These are phyloP conservation scores for Ennomos quercinarius DNA, from an alignment of 2,888 invertebrate genomes.

Conservation along the genomic window DNA sequence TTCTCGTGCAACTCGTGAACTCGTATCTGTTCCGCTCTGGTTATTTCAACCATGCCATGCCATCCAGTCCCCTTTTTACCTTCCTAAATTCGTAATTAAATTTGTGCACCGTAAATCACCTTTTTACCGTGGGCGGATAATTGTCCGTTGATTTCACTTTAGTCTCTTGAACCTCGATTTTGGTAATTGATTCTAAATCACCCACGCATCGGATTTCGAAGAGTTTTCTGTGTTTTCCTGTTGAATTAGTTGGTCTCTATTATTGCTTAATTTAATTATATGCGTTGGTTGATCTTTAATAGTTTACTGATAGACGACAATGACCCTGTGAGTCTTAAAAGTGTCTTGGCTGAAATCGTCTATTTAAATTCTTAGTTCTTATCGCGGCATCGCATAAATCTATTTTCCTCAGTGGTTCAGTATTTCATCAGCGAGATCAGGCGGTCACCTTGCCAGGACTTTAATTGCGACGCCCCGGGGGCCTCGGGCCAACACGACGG, in stretches of 20 bases:
- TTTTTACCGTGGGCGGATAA: slow-evolving; percentile 41
- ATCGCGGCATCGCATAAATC: slow-evolving; percentile 38
- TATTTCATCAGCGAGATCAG: slow-evolving; percentile 58
- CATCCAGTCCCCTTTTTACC: slow-evolving; percentile 31
- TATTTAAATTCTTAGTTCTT: background rate
- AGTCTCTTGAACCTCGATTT: slow-evolving; percentile 40
- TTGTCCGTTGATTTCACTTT: slow-evolving; percentile 44
- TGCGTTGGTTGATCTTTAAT: slow-evolving; percentile 8
- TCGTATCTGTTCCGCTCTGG: slow-evolving; percentile 9
- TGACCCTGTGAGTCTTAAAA: background rate
- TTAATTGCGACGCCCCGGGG: slow-evolving; percentile 79
- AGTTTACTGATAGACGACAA: background rate
- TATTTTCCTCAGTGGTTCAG: slow-evolving; percentile 34
- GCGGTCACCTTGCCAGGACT: slow-evolving; percentile 67
- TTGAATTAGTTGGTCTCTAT: slow-evolving; percentile 12
- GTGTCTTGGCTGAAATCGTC: too few relatives aligned
- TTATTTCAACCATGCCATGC: slow-evolving; percentile 25
- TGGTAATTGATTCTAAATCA: slow-evolving; percentile 40
- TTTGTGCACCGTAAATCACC: slow-evolving; percentile 43
- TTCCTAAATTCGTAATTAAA: slow-evolving; percentile 39
- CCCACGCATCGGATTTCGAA: slow-evolving; percentile 33
- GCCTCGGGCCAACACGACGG: slow-evolving; percentile 71
- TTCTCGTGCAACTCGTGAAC: too few relatives aligned
- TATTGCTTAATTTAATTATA: slow-evolving; percentile 23
- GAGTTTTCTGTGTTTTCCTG: slow-evolving; percentile 25